Evolutionary conservation across 2,888 invertebrate species (phyloP).

Genomic region (Eugnorisma glareosa): DNA sequence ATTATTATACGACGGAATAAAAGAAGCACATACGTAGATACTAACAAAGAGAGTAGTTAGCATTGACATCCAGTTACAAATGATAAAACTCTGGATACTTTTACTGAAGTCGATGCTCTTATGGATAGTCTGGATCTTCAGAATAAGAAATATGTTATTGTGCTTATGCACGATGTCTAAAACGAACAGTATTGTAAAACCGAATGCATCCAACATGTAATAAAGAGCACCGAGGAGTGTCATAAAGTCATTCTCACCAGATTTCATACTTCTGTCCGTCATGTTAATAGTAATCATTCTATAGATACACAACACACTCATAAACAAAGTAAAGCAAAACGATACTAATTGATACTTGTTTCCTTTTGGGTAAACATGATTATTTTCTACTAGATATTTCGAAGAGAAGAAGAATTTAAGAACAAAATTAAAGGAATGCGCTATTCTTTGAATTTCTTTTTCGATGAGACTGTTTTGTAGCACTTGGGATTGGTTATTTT

Average conservation of each 20-base stretch:
- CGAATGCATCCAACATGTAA: neutral
- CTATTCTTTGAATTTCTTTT: conserved; percentile 15
- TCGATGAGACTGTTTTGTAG: neutral
- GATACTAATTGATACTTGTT: neutral
- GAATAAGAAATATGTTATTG: conserved; percentile 19
- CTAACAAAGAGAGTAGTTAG: neutral
- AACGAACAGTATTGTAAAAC: conserved; percentile 10
- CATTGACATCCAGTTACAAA: conserved; percentile 24
- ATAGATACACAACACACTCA: neutral
- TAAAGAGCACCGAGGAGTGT: neutral
- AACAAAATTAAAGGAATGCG: too few relatives aligned
- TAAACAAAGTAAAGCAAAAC: neutral
- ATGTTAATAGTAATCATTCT: neutral
- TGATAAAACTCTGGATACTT: neutral
- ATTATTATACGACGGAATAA: neutral
- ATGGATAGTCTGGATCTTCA: conserved; percentile 19
- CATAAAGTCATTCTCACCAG: neutral
- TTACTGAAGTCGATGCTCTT: neutral
- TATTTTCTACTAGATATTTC: conserved; percentile 21
- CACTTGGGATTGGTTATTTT: neutral
- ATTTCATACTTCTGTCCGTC: neutral
- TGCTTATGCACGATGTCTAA: neutral
- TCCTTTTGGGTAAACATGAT: conserved; percentile 12
- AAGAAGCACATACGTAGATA: neutral
- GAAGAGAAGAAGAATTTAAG: conserved; percentile 14